These are phyloP conservation scores for Prietella phreatophila DNA, from an alignment of 2,113 vertebrate genomes.

Conservation along the genomic window DNA sequence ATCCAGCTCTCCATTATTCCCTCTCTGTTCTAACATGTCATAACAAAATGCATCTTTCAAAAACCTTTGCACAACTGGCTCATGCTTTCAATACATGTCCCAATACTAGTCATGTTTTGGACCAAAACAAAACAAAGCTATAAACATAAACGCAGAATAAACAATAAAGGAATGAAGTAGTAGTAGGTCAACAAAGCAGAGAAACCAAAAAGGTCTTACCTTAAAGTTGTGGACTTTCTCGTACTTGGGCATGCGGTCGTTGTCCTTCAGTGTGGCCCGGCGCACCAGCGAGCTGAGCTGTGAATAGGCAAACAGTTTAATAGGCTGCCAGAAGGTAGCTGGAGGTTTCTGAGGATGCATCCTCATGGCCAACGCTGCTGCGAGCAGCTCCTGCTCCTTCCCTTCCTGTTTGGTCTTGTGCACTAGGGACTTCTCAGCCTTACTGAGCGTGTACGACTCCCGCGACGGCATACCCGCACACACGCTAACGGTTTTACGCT, in stretches of 20 bases:
- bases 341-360: slow-evolving; percentile 91
- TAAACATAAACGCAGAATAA: neutral
- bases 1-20: neutral
- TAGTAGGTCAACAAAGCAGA: too few species aligned
- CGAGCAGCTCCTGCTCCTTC: slow-evolving; percentile 88
- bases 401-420: slow-evolving; percentile 83
- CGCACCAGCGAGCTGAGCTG: slow-evolving; percentile 97
- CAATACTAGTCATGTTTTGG: neutral
- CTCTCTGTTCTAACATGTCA: neutral
- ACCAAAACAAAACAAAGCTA: neutral
- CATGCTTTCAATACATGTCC: neutral
- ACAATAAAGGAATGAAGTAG: neutral
- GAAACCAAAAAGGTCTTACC: slow-evolving; percentile 75
- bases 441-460: slow-evolving; percentile 82
- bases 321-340: slow-evolving; percentile 88
- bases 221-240: slow-evolving; percentile 99
- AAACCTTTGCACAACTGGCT: neutral
- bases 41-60: neutral
- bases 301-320: slow-evolving; percentile 99
- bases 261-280: slow-evolving; percentile 97
- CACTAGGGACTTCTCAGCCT: slow-evolving; percentile 75
- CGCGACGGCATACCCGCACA: slow-evolving; percentile 83
- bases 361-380: slow-evolving; percentile 91
- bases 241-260: slow-evolving; percentile 90
- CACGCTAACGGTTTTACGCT: slow-evolving; percentile 30